Conservation (phyloP, 2,888 invertebrate genomes). For the Steinernema scapterisci region DNA sequence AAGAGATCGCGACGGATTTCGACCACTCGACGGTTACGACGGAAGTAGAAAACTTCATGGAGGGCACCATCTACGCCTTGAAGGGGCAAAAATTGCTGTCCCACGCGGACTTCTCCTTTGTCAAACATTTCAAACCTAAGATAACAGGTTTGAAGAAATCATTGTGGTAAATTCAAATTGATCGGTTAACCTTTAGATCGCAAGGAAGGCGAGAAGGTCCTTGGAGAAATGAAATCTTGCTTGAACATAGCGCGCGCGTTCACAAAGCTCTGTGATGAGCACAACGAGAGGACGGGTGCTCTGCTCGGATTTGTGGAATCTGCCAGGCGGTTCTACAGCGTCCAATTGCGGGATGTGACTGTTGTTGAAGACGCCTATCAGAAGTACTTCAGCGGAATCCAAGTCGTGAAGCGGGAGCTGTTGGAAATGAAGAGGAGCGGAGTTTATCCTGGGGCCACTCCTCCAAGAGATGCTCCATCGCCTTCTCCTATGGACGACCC, state of each 20-base stretch:
- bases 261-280: conserved; percentile 67
- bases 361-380: conserved; percentile 83
- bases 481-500: conserved; percentile 46
- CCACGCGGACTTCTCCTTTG: conserved; percentile 11
- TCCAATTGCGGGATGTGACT: conserved; percentile 90
- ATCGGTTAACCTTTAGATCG: conserved; percentile 44
- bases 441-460: conserved; percentile 52
- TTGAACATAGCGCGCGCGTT: conserved; percentile 41
- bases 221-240: conserved; percentile 51
- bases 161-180: background rate
- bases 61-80: background rate
- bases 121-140: background rate
- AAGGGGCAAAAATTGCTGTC: conserved; percentile 4
- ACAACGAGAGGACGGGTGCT: conserved; percentile 73
- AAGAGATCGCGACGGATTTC: background rate
- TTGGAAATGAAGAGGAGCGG: conserved; percentile 55
- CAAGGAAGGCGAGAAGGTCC: conserved; percentile 48
- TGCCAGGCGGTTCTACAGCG: conserved; percentile 84
- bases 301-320: conserved; percentile 74
- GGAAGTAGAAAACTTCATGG: background rate
- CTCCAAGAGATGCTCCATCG: conserved; percentile 56
- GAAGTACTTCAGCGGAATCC: conserved; percentile 36
- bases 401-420: conserved; percentile 38
- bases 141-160: conserved; percentile 2
- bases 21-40: background rate